Percentiles rank a stretch among this genome's conserved stretches.
Conservation (phyloP, 2,797 vertebrate genomes). For the Champsocephalus esox region DNA sequence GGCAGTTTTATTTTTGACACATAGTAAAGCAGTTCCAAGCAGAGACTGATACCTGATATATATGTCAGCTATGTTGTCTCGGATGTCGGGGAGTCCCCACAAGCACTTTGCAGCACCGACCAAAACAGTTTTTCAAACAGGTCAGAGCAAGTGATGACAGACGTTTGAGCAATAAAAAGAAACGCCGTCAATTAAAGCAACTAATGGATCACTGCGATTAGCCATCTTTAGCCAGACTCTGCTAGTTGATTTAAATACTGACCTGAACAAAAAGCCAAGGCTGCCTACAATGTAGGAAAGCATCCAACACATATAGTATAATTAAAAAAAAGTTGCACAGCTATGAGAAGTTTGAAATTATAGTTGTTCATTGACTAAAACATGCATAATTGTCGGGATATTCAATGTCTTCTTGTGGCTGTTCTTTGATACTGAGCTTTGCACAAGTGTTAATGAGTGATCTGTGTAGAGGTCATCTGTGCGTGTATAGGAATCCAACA, state of each 20-base stretch:
- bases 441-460: background rate
- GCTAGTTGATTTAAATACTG: background rate
- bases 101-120: background rate
- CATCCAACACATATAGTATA: background rate
- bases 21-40: conserved; percentile 13
- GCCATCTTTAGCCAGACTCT: conserved; percentile 1
- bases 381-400: background rate
- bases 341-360: background rate
- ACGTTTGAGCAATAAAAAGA: conserved; percentile 21
- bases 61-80: conserved; percentile 34
- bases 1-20: conserved; percentile 13
- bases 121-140: conserved; percentile 6
- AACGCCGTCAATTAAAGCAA: conserved; percentile 10
- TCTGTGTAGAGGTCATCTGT: background rate
- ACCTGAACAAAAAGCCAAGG: background rate
- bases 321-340: background rate
- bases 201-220: conserved; percentile 5
- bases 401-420: background rate
- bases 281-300: background rate
- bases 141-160: background rate
- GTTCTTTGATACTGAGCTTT: background rate
- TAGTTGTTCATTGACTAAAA: background rate
- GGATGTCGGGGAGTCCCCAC: background rate
- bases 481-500: background rate
- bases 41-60: conserved; percentile 37